phyloP scores from a whole-genome alignment of 2,888 invertebrate genomes.

The Nebria brevicollis region DNA sequence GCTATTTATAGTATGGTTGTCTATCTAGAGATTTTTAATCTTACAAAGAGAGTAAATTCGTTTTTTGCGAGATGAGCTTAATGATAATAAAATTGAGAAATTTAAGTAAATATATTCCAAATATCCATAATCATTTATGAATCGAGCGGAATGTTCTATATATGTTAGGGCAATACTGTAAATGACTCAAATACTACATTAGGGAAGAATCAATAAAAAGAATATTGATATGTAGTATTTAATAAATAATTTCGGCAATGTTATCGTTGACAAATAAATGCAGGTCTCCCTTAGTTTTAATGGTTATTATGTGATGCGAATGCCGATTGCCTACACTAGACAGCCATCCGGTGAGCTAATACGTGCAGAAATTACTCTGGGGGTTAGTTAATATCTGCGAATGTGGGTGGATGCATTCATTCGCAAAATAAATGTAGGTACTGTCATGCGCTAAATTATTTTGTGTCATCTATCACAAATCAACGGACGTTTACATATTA shows the following conservation, averaged over 20 bases:
- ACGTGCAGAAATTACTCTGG: background rate
- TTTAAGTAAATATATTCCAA: too few species aligned
- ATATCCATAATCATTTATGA: too few species aligned
- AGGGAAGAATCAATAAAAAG: background rate
- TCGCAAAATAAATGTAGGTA: background rate
- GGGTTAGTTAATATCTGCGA: background rate
- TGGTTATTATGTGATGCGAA: background rate
- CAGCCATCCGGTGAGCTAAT: background rate
- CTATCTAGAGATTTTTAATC: too few species aligned
- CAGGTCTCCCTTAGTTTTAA: background rate
- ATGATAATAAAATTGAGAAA: too few species aligned
- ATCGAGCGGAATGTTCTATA: too few species aligned
- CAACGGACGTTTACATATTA: background rate
- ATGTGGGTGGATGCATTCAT: background rate
- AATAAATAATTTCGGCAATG: background rate
- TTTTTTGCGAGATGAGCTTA: too few species aligned
- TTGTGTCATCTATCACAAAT: background rate
- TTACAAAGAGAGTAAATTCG: too few species aligned
- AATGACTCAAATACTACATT: too few species aligned
- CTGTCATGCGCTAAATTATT: conserved; percentile 12
- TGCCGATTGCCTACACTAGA: background rate
- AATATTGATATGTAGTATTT: background rate
- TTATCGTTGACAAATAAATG: background rate
- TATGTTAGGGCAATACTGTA: too few species aligned
- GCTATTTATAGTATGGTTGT: too few species aligned